Percentiles rank a stretch among this genome's conserved stretches.
phyloP scores from a whole-genome alignment of 1,140 invertebrate species.

The Bombus turneri region DNA sequence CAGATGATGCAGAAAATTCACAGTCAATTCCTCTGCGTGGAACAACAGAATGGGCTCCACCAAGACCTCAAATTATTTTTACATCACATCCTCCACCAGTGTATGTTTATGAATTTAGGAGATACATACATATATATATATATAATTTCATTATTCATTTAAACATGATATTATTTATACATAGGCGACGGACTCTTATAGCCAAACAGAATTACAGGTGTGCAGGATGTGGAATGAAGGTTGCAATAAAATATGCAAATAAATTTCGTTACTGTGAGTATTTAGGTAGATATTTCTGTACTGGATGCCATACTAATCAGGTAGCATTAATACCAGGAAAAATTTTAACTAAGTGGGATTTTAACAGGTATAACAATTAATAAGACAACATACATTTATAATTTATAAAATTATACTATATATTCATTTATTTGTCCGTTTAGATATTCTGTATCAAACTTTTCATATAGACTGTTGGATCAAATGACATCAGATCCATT shows the following conservation, averaged over 20 bases:
- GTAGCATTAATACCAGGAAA: slow-evolving; percentile 89
- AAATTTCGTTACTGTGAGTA: slow-evolving; percentile 93
- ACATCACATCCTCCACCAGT: slow-evolving; percentile 87
- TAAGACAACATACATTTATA: background rate
- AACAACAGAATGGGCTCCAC: slow-evolving; percentile 92
- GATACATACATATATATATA: background rate
- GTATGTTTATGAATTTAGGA: slow-evolving; percentile 81
- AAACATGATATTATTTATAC: slow-evolving; percentile 26
- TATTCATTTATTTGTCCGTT: background rate
- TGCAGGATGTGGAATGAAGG: slow-evolving; percentile 93
- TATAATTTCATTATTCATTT: background rate
- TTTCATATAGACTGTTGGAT: slow-evolving; percentile 89
- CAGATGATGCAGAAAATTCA: slow-evolving; percentile 82
- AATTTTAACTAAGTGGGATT: slow-evolving; percentile 84
- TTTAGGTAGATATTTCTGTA: slow-evolving; percentile 94
- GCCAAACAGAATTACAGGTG: slow-evolving; percentile 92
- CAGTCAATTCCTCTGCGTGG: slow-evolving; percentile 86
- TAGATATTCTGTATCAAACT: slow-evolving; percentile 91
- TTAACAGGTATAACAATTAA: slow-evolving; percentile 83
- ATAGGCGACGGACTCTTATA: slow-evolving; percentile 86
- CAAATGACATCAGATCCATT: slow-evolving; percentile 91
- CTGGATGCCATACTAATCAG: slow-evolving; percentile 92
- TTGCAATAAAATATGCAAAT: slow-evolving; percentile 87
- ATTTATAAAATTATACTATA: background rate
- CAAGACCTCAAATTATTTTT: slow-evolving; percentile 92